Percentiles rank a stretch among this genome's conserved stretches.
Evolutionary conservation across 2,888 invertebrate genomes (phyloP).

Genomic region (Resseliella maxima): DNA sequence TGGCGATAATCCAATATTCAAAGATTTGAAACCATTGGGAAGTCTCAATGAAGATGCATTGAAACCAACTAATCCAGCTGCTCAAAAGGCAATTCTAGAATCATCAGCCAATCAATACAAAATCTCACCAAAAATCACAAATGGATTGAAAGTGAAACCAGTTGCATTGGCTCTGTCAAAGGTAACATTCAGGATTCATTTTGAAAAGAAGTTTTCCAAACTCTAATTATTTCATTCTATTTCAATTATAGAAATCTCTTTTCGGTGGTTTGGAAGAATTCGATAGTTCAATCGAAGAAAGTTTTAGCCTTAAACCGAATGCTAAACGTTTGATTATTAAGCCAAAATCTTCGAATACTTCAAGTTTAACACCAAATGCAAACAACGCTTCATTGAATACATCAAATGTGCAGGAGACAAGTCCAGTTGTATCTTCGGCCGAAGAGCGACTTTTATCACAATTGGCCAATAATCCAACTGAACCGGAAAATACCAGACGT

Average conservation of each 20-base stretch:
- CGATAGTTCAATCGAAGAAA: slow-evolving; percentile 74
- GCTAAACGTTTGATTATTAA: slow-evolving; percentile 81
- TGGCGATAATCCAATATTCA: slow-evolving; percentile 87
- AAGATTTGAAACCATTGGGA: slow-evolving; percentile 72
- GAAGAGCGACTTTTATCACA: slow-evolving; percentile 38
- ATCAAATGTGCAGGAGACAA: not conserved
- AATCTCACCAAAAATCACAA: slow-evolving; percentile 69
- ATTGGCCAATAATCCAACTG: slow-evolving; percentile 55
- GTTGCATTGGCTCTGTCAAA: slow-evolving; percentile 58
- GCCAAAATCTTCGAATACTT: slow-evolving; percentile 66
- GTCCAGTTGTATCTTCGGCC: not conserved
- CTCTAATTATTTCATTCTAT: too few species aligned
- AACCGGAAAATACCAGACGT: slow-evolving; percentile 59
- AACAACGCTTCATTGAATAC: slow-evolving; percentile 35
- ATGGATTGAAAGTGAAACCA: slow-evolving; percentile 59
- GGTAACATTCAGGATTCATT: slow-evolving; percentile 59
- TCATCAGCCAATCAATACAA: slow-evolving; percentile 69
- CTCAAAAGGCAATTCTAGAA: slow-evolving; percentile 76
- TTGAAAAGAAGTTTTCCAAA: too few species aligned
- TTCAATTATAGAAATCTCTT: slow-evolving; percentile 76
- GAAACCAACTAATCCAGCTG: slow-evolving; percentile 78
- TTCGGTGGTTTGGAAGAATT: slow-evolving; percentile 90
- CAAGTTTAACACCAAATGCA: not conserved
- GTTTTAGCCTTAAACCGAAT: slow-evolving; percentile 72
- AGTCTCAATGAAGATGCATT: slow-evolving; percentile 74